Percentiles rank a stretch among this genome's conserved stretches.
Conservation (phyloP, 2,888 invertebrate genomes). For the Synergus gifuensis region DNA sequence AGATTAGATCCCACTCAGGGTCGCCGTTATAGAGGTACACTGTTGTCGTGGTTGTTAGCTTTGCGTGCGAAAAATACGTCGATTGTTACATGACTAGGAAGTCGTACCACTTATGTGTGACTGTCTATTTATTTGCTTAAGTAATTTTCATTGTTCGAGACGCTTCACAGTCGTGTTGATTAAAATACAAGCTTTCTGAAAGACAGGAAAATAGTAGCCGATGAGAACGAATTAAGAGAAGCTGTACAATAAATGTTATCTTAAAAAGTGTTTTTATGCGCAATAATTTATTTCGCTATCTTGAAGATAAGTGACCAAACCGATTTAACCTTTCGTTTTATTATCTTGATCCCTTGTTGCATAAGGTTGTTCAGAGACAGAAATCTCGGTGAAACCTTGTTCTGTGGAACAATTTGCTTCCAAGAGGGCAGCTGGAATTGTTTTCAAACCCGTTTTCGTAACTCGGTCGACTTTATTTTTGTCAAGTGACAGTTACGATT, state of each 20-base stretch:
- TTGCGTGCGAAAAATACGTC: constrained; percentile 19
- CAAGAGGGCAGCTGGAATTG: neutral
- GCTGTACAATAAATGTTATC: neutral
- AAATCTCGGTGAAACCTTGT: constrained; percentile 1
- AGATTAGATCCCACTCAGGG: constrained; percentile 39
- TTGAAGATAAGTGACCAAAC: neutral
- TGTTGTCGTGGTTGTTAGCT: neutral
- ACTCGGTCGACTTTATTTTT: neutral
- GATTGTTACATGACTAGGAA: constrained; percentile 37
- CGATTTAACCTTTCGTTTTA: constrained; percentile 1
- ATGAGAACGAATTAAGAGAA: neutral
- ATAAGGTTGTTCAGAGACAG: constrained; percentile 7
- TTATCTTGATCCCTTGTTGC: constrained; percentile 4
- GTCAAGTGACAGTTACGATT: neutral
- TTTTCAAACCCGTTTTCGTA: neutral
- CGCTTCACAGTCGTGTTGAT: neutral
- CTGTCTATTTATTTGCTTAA: neutral
- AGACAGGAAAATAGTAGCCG: no score
- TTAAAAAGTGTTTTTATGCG: neutral
- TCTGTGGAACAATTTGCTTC: neutral
- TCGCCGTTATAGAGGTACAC: constrained; percentile 9
- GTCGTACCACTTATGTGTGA: constrained; percentile 15
- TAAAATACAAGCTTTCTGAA: neutral
- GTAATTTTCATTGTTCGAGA: neutral
- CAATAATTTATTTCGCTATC: neutral